phyloP scores from a whole-genome alignment of 2,113 vertebrate genomes.

The Donacobius atricapilla region DNA sequence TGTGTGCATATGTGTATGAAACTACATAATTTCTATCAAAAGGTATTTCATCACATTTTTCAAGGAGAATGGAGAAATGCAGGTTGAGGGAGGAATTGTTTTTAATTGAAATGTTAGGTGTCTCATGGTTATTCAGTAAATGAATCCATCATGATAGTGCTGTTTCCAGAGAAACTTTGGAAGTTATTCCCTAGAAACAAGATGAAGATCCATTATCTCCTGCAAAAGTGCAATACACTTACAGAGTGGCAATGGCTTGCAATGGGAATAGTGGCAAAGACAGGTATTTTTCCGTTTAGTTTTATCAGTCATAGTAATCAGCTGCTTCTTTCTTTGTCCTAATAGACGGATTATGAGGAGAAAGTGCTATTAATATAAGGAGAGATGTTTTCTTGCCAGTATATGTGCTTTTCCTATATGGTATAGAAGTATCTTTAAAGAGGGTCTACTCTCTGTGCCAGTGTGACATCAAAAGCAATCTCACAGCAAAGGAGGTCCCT shows the following conservation, averaged over 20 bases:
- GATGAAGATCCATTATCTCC: neutral
- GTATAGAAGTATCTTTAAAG: neutral
- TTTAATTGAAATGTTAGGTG: neutral
- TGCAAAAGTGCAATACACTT: neutral
- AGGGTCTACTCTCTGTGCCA: neutral
- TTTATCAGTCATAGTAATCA: neutral
- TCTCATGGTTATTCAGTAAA: neutral
- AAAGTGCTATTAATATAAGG: neutral
- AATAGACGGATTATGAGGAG: neutral
- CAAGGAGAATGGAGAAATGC: neutral
- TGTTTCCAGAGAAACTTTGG: neutral
- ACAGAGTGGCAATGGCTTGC: neutral
- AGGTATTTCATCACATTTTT: neutral
- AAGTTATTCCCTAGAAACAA: neutral
- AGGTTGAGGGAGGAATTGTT: neutral
- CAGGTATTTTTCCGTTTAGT: accelerated
- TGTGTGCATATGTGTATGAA: neutral
- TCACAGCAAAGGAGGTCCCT: neutral
- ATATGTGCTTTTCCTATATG: neutral
- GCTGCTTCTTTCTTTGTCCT: neutral
- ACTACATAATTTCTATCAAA: neutral
- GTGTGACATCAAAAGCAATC: neutral
- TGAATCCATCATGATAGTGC: neutral
- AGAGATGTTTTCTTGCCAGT: neutral
- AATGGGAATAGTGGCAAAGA: neutral